Percentiles rank a stretch among this genome's conserved stretches.
These are phyloP conservation scores for Ennomos fuscantarius DNA, from an alignment of 2,888 invertebrate genomes.

Conservation along the genomic window DNA sequence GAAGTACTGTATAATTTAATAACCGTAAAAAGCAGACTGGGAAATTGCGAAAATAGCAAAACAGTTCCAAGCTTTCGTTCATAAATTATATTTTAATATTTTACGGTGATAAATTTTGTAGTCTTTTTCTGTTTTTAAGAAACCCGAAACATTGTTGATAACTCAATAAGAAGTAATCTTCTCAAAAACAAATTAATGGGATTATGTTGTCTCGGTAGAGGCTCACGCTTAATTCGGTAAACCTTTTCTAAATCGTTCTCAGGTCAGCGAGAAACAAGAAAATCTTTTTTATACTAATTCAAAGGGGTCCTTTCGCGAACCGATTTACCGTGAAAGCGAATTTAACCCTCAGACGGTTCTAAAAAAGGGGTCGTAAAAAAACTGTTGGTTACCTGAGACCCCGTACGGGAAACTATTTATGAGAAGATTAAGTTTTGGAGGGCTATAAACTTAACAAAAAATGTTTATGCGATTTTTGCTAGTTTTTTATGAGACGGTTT, in stretches of 20 bases:
- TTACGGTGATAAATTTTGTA: not conserved
- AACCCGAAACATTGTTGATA: constrained; percentile 40
- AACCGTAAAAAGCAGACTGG: no score
- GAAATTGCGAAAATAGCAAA: no score
- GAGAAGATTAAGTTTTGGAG: constrained; percentile 53
- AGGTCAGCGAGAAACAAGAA: constrained; percentile 59
- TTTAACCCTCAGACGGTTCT: constrained; percentile 63
- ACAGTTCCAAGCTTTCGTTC: no score
- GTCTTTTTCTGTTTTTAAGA: constrained; percentile 11
- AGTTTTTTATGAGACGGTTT: constrained; percentile 20
- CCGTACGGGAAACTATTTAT: constrained; percentile 49
- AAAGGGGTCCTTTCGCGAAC: constrained; percentile 60
- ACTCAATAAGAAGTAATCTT: constrained; percentile 53
- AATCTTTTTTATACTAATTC: constrained; percentile 60
- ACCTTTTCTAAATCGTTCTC: constrained; percentile 56
- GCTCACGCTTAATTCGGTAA: constrained; percentile 43
- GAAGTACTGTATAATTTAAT: no score
- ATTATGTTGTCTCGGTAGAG: constrained; percentile 41
- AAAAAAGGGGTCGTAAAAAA: constrained; percentile 58
- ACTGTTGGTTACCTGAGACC: constrained; percentile 62
- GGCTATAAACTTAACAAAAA: constrained; percentile 42
- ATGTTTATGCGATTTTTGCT: constrained; percentile 29
- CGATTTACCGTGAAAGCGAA: constrained; percentile 75
- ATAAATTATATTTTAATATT: no score
- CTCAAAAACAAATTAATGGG: constrained; percentile 49